These are phyloP conservation scores for Merluccius polli DNA, from an alignment of 2,797 vertebrate species.

Conservation along the genomic window DNA sequence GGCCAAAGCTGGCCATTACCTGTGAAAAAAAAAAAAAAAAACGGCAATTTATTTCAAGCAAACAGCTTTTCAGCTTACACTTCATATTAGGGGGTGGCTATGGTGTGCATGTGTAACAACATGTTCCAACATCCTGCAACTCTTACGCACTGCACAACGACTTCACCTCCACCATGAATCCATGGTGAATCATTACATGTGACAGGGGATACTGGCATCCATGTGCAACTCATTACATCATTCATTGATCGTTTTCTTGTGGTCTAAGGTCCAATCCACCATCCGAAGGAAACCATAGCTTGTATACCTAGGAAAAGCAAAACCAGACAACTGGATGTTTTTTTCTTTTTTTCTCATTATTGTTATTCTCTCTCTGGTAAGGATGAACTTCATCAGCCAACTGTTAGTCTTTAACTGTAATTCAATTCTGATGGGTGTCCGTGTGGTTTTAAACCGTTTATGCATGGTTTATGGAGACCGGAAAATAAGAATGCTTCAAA, in stretches of 20 bases:
- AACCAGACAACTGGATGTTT: not conserved
- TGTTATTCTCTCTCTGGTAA: not conserved
- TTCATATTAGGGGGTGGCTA: not conserved
- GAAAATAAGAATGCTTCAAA: not conserved
- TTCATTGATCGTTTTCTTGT: not conserved
- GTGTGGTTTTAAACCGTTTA: not conserved
- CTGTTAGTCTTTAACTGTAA: not conserved
- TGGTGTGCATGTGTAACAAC: not conserved
- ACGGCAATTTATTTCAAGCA: not conserved
- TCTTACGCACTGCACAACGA: not conserved
- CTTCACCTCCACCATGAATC: not conserved
- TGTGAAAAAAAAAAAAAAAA: not conserved
- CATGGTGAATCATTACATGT: not conserved
- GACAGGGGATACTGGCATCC: slow-evolving; percentile 4
- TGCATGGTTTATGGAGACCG: not conserved
- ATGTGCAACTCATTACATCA: slow-evolving; percentile 9
- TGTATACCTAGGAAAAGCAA: not conserved
- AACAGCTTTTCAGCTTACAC: not conserved
- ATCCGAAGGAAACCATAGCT: not conserved
- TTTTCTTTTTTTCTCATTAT: not conserved
- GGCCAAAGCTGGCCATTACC: too few relatives aligned
- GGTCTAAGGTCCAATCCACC: not conserved
- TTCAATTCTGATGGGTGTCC: not conserved
- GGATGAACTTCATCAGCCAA: not conserved
- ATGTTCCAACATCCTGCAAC: slow-evolving; percentile 4